Conservation (phyloP, 2,797 vertebrate genomes). For the Mastacembelus armatus region DNA sequence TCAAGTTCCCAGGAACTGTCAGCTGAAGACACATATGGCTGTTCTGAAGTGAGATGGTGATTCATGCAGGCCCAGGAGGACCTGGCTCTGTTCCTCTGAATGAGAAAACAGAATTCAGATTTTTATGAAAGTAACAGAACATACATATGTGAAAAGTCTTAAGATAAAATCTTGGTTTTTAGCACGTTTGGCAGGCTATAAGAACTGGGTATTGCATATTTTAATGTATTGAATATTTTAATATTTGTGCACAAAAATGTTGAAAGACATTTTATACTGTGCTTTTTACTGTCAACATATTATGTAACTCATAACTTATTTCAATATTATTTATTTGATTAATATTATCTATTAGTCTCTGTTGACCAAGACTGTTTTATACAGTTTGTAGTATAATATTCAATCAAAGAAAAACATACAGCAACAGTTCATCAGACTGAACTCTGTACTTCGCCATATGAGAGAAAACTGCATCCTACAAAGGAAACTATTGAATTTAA, state of each 20-base stretch:
- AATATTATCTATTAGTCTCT: background rate
- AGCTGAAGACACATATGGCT: constrained; percentile 21
- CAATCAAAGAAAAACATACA: constrained; percentile 3
- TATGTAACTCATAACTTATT: constrained; percentile 7
- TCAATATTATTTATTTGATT: constrained; percentile 6
- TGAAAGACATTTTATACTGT: background rate
- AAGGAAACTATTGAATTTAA: background rate
- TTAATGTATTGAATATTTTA: too few species aligned
- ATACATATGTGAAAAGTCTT: constrained; percentile 20
- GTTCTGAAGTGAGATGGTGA: constrained; percentile 27
- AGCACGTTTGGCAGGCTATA: background rate
- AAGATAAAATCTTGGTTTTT: background rate
- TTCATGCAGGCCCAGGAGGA: constrained; percentile 27
- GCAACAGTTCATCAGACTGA: background rate
- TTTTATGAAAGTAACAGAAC: constrained; percentile 15
- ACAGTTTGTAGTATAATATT: background rate
- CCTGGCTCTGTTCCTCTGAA: constrained; percentile 32
- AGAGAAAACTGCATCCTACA: background rate
- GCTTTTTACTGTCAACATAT: background rate
- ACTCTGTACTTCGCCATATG: background rate
- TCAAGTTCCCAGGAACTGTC: constrained; percentile 38
- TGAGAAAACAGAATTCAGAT: constrained; percentile 11
- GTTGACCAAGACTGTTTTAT: background rate
- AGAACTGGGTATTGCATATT: background rate
- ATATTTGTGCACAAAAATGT: background rate